These are phyloP conservation scores for Lonchura striata DNA, from an alignment of 2,113 vertebrate species.

Conservation along the genomic window DNA sequence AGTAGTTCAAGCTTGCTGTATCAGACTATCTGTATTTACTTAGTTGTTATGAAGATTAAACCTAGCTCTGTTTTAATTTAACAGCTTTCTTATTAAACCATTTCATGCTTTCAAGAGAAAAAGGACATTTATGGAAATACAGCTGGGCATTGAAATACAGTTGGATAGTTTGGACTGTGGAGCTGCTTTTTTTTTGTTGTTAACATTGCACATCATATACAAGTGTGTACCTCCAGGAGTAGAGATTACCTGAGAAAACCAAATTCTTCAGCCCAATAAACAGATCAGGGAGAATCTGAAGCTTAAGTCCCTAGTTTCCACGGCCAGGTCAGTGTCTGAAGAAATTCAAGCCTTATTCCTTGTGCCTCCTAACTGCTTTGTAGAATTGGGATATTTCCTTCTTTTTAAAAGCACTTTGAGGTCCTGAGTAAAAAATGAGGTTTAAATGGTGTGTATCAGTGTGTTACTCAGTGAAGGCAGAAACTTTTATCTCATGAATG, in stretches of 20 bases:
- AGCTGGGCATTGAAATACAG: neutral
- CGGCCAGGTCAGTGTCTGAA: neutral
- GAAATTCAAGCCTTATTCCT: conserved; percentile 35
- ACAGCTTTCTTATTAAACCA: neutral
- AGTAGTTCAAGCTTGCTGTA: neutral
- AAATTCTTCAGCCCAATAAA: neutral
- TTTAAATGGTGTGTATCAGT: neutral
- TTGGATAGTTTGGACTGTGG: neutral
- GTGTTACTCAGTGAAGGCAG: neutral
- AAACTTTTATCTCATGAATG: neutral
- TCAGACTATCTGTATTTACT: neutral
- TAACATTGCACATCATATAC: neutral
- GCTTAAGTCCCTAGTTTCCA: neutral
- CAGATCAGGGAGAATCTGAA: neutral
- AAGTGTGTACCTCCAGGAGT: neutral
- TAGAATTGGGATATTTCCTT: neutral
- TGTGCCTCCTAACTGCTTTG: neutral
- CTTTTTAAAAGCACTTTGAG: conserved; percentile 14
- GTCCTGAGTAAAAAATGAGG: neutral
- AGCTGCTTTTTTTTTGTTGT: neutral
- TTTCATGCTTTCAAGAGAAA: neutral
- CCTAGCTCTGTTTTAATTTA: neutral
- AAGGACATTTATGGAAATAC: neutral
- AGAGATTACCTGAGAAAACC: neutral
- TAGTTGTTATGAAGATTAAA: neutral